These are phyloP conservation scores for Bibio marci DNA, from an alignment of 2,888 invertebrate genomes.

Conservation along the genomic window DNA sequence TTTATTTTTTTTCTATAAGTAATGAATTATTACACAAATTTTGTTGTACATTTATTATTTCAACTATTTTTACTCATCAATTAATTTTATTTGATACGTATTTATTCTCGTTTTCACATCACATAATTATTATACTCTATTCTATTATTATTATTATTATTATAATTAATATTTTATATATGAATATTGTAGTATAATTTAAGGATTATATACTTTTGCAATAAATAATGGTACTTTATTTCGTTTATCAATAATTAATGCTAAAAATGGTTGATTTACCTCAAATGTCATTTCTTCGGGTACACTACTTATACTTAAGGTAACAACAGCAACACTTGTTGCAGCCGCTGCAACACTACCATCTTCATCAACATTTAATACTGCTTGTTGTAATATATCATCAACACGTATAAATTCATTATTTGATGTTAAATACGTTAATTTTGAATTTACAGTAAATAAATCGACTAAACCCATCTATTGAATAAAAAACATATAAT, in stretches of 20 bases:
- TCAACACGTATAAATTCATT: slow-evolving; percentile 17
- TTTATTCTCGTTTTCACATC: no score
- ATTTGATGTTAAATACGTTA: slow-evolving; percentile 17
- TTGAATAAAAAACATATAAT: no score
- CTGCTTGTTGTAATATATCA: slow-evolving; percentile 33
- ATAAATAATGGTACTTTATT: slow-evolving; percentile 33
- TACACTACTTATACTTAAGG: slow-evolving; percentile 28
- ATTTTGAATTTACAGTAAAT: slow-evolving; percentile 27
- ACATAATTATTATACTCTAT: no score
- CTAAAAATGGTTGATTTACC: slow-evolving; percentile 34
- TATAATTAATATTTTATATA: no score
- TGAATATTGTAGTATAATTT: background rate
- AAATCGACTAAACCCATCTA: slow-evolving; percentile 33
- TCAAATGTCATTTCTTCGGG: slow-evolving; percentile 24
- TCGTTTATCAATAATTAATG: slow-evolving; percentile 31
- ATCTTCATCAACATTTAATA: slow-evolving; percentile 34
- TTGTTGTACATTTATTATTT: no score
- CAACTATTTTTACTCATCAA: no score
- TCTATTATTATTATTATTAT: no score
- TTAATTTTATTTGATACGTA: no score
- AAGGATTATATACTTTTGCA: slow-evolving; percentile 32
- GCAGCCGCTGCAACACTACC: slow-evolving; percentile 34
- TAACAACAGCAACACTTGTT: slow-evolving; percentile 30
- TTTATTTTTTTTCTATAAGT: no score
- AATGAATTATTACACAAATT: no score